Evolutionary conservation across 2,888 invertebrate species (phyloP), one percentile per base, ranked within the genome.

Genomic region (Drosophila paranaensis): DNA sequence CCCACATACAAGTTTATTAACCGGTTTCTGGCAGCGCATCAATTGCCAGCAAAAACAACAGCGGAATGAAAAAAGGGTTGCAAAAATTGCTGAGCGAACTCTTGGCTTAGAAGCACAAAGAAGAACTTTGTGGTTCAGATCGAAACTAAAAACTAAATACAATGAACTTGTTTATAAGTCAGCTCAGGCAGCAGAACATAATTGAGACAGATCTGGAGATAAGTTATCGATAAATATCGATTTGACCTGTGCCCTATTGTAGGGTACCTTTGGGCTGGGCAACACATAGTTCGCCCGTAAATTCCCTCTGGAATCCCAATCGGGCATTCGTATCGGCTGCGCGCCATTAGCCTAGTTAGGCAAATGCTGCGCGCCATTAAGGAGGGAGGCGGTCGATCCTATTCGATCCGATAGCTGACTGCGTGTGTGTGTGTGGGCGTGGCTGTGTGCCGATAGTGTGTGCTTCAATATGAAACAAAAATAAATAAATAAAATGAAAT

Each of bases 1-100:
- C 91, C 91, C 83, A 91, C 88, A 89, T 91, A 86, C 88, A 77
- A 86, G 88, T 89, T 90, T 91, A 84, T 90, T 88, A 91, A 91
- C 91, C 91, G 91, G 91, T 91, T 91, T 66, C 56, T 46, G 53
- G 65, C 68, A 61, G 45, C 55, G 42, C 55, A 55, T 71, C 71
- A 70, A 70, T 56, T 56, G 65, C 53, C 58, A 66, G 55, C 54
- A 48, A 77, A 30, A 30, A 40, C 10, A 37, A 37, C 5, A 35
- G 5, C 13, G 62, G 16, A 6, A 43, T 39, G 30, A 10, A 66
- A 69, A 80, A 80, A 77, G 77, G 77, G 77, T 75, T 77, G 77
- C 80, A 76, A 76, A 76, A 66, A 75, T 61, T 27, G 16, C 56
- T 45, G 11, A 64, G 61, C 56, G 66, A 51, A 71, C 72, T 71